Evolutionary conservation across 2,888 invertebrate genomes (phyloP).

Genomic region (Drosophila limbata): DNA sequence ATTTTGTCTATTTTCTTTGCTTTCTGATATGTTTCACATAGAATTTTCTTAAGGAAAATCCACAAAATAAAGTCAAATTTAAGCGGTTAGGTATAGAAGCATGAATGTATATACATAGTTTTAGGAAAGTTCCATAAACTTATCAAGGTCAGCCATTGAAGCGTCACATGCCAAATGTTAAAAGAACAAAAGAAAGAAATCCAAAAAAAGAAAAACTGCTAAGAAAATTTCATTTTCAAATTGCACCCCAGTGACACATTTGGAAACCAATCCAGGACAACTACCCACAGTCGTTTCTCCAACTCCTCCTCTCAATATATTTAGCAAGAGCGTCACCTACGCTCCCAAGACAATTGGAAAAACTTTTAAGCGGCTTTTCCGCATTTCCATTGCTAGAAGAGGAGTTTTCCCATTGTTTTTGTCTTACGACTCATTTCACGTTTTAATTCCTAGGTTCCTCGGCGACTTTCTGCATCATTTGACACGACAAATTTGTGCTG

Average conservation of each 20-base stretch:
- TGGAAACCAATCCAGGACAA: constrained; percentile 42
- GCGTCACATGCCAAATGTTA: constrained; percentile 43
- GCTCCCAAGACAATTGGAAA: constrained; percentile 73
- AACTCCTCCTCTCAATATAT: constrained; percentile 3
- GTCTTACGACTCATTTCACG: constrained; percentile 81
- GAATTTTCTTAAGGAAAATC: neutral
- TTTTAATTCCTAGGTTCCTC: constrained; percentile 78
- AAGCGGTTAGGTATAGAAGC: neutral
- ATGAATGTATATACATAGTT: constrained; percentile 16
- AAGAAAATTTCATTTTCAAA: constrained; percentile 78
- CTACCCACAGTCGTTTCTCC: constrained; percentile 1
- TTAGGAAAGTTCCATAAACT: constrained; percentile 22
- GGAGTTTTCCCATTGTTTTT: constrained; percentile 77
- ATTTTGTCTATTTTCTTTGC: neutral
- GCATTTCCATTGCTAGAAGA: constrained; percentile 42
- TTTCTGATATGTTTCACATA: neutral
- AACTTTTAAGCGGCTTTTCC: constrained; percentile 66
- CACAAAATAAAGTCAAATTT: neutral
- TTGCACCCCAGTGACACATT: constrained; percentile 82
- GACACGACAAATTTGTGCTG: constrained; percentile 71
- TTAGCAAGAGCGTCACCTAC: constrained; percentile 24
- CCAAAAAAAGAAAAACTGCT: constrained; percentile 33
- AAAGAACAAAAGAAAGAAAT: constrained; percentile 24
- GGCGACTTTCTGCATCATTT: constrained; percentile 77
- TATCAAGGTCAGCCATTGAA: constrained; percentile 48